Conservation (phyloP, 2,113 vertebrate species). For the Hippocampus guttulatus region DNA sequence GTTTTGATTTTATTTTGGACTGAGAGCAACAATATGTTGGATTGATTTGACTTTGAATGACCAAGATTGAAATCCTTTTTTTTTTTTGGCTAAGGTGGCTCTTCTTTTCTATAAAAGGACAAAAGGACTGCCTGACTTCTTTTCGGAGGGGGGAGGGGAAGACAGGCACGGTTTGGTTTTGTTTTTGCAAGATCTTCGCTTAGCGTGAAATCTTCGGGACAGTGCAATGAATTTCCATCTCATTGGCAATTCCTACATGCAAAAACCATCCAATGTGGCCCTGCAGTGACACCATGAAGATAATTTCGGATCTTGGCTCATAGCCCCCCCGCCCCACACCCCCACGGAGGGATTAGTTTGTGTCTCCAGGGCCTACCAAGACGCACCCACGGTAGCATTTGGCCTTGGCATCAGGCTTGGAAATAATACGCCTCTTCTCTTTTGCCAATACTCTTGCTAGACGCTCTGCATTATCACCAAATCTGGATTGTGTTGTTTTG, state of each 20-base stretch:
- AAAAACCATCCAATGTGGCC: constrained; percentile 46
- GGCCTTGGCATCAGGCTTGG: constrained; percentile 31
- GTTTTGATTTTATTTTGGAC: not conserved
- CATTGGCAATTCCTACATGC: constrained; percentile 53
- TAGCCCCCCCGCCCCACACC: constrained; percentile 8
- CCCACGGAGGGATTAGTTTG: constrained; percentile 42
- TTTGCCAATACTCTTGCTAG: constrained; percentile 4
- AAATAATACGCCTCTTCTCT: constrained; percentile 31
- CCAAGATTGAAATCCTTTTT: not conserved
- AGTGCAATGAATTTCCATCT: constrained; percentile 47
- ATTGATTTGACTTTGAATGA: not conserved
- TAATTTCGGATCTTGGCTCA: constrained; percentile 34
- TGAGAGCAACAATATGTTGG: not conserved
- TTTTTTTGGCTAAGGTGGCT: not conserved
- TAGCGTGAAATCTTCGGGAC: constrained; percentile 65
- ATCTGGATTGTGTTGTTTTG: constrained; percentile 11
- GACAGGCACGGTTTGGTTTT: not conserved
- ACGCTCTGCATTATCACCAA: constrained; percentile 24
- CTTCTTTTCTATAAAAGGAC: too few species aligned
- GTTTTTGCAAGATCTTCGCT: constrained; percentile 31
- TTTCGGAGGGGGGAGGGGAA: constrained; percentile 20
- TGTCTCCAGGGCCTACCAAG: constrained; percentile 47
- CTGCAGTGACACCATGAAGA: constrained; percentile 51
- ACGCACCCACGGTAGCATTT: constrained; percentile 28
- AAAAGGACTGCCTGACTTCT: too few species aligned